Base-by-base conservation (phyloP, 1,140 invertebrate genomes). In the Scaptomyza pallida region DNA sequence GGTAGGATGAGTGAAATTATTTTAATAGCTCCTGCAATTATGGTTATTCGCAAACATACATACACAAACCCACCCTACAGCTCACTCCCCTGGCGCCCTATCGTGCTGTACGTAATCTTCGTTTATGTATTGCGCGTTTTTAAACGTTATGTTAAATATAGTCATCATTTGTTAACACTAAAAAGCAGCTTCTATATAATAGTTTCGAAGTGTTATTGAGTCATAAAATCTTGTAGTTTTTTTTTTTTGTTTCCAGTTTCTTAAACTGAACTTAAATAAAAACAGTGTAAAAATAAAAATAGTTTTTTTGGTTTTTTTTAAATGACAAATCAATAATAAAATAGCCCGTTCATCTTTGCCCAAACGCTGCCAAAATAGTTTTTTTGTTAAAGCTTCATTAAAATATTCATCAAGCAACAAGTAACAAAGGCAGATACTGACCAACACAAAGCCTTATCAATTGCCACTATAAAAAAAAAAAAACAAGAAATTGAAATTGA, bases 11-110 rank as follows among this genome's bases (percentile, higher is more conserved):
- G 73, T 54, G 55, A 57, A 82, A 81, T 81, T 83, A 74, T 79
- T 83, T 83, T 79, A 83, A 83, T 85, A 79, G 80, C 71, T 65
- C 59, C 74, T 79, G 69, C 72, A 79, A 83, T 83, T 85, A 79
- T 65, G 57, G 41, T 40, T 35, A 51, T 56, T 64, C 41, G 13
- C 33, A 45, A 26, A 67, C 12, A 59, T 50, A 13, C 33, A 45
- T 48, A 57, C 9, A 54, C 19, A 48, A 17, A 35, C 12, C 6
- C 16, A 65, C 19, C 43, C 41, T n/a, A 4, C 16, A 54, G 3
- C 41, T 6, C 41, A 35, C 21, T 19, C 40, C 40, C 43, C 0
- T 3, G 4, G 15, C 1, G 12, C 26, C 60, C 60, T 50, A 13
- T 45, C 30, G 26, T 55, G 48, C 50, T 19, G 5, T 1, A 33